These are phyloP conservation scores for Colostygia pectinataria DNA, from an alignment of 2,888 invertebrate species.

Conservation along the genomic window DNA sequence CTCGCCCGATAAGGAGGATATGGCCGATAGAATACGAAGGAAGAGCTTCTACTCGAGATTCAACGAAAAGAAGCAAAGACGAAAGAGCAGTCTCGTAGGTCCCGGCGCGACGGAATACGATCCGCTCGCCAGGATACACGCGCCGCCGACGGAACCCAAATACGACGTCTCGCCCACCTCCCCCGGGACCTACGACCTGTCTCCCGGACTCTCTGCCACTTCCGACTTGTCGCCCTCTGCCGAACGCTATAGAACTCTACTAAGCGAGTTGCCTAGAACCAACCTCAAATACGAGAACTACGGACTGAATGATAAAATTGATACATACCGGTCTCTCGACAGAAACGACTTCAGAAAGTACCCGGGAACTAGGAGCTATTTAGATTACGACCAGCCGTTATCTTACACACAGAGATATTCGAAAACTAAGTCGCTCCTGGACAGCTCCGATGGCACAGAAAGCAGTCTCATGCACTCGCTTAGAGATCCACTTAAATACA, in stretches of 20 bases:
- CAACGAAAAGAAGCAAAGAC: constrained; percentile 90
- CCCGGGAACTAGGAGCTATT: constrained; percentile 64
- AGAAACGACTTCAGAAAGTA: constrained; percentile 75
- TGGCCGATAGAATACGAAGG: constrained; percentile 92
- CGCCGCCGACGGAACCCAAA: constrained; percentile 58
- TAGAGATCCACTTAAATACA: constrained; percentile 71
- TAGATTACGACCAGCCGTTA: constrained; percentile 70
- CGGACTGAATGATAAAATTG: constrained; percentile 71
- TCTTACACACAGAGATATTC: constrained; percentile 70
- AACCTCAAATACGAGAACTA: constrained; percentile 66
- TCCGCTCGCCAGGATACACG: constrained; percentile 72
- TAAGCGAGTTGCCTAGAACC: constrained; percentile 63
- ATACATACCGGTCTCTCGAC: constrained; percentile 76
- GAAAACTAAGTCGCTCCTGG: constrained; percentile 74
- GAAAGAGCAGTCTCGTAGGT: constrained; percentile 86
- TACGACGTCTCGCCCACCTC: constrained; percentile 70
- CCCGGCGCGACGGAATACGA: constrained; percentile 84
- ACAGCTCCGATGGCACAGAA: constrained; percentile 64
- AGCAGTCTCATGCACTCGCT: constrained; percentile 53
- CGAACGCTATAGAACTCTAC: constrained; percentile 70
- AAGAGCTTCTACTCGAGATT: constrained; percentile 95
- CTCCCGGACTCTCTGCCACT: constrained; percentile 66
- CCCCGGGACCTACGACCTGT: constrained; percentile 65
- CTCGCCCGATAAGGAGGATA: constrained; percentile 85
- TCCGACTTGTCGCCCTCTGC: constrained; percentile 72